phyloP scores from a whole-genome alignment of 2,888 invertebrate species.

The Tupiocoris notatus region DNA sequence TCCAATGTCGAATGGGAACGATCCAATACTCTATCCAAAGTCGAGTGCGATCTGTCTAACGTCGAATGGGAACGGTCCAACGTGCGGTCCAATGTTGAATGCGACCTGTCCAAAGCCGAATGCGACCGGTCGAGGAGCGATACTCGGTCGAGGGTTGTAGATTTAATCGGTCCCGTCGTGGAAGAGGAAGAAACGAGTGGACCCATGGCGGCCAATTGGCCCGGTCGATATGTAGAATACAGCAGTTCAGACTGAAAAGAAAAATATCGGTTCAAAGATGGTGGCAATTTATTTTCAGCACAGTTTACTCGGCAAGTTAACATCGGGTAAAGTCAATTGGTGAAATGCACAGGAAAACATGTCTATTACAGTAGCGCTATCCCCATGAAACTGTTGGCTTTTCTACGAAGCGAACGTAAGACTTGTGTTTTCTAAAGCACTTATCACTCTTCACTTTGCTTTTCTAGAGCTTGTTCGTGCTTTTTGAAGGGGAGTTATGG shows the following conservation, averaged over 20 bases:
- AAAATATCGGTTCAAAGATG: too few relatives aligned
- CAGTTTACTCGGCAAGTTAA: too few relatives aligned
- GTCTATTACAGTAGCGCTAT: too few relatives aligned
- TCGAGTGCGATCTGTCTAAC: constrained; percentile 62
- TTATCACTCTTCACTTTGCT: too few relatives aligned
- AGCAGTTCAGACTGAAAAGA: constrained; percentile 53
- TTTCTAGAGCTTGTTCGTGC: too few relatives aligned
- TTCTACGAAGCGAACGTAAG: too few relatives aligned
- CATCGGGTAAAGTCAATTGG: too few relatives aligned
- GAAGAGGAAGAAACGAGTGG: constrained; percentile 53
- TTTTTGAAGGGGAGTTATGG: too few relatives aligned
- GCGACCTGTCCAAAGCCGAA: constrained; percentile 57
- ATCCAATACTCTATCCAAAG: constrained; percentile 54
- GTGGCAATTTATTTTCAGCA: too few relatives aligned
- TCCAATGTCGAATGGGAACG: constrained; percentile 59
- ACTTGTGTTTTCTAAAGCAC: too few relatives aligned
- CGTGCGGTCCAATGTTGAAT: constrained; percentile 38
- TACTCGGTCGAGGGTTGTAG: constrained; percentile 43
- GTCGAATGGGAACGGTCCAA: constrained; percentile 51
- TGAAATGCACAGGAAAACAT: too few relatives aligned
- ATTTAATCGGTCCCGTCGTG: constrained; percentile 42
- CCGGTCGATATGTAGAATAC: constrained; percentile 52
- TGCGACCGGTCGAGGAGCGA: constrained; percentile 55
- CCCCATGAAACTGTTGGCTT: too few relatives aligned
- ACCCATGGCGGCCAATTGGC: constrained; percentile 50